Base-by-base conservation (phyloP, 2,888 invertebrate genomes). In the Sminthurides aquaticus region DNA sequence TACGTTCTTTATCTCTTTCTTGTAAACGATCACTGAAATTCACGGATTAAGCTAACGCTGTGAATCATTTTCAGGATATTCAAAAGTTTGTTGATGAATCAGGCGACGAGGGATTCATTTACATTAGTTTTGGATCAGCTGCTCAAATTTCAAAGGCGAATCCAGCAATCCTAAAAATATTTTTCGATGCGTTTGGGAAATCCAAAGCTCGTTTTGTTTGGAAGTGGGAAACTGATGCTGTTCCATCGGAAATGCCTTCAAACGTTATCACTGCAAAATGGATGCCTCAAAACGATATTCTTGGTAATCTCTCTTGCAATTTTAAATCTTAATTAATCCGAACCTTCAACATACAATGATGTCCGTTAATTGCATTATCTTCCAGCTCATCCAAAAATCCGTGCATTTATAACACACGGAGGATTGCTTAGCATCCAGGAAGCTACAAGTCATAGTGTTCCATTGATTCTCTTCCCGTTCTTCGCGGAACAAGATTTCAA, bases 351-450 rank as follows among this genome's bases (percentile, higher is more conserved):
- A 57, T 27, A 62, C 52, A 24, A 24, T 27, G 1, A 34, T n/a
- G n/a, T n/a, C n/a, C n/a, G n/a, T n/a, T n/a, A n/a, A n/a, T n/a
- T n/a, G n/a, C n/a, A 24, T 56, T 22, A 5, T 48, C 20, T 55
- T 70, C 56, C 71, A 82, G 82, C 80, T 1, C 84, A 85, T 77
- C 79, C 79, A 1, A 83, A 82, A 64, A 78, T 84, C 1, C 81
- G 80, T 69, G 75, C 82, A 0, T 87, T 87, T 74, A 82, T 87
- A 71, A 83, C 85, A 0, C 87, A 87, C 74, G 86, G 86, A 2
- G 87, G 87, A 1, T 79, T 85, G 66, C 84, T 86, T 69, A 84
- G 86, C 55, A 80, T 84, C 1, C 82, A 83, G 72, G 87, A 87
- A 77, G 82, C 86, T 0, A 80, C 81, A 49, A 84, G 79, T 75